A percentile compares a stretch with the other conserved stretches of the same genome.
phyloP scores from a whole-genome alignment of 2,113 vertebrate species.

The Pipa parva region DNA sequence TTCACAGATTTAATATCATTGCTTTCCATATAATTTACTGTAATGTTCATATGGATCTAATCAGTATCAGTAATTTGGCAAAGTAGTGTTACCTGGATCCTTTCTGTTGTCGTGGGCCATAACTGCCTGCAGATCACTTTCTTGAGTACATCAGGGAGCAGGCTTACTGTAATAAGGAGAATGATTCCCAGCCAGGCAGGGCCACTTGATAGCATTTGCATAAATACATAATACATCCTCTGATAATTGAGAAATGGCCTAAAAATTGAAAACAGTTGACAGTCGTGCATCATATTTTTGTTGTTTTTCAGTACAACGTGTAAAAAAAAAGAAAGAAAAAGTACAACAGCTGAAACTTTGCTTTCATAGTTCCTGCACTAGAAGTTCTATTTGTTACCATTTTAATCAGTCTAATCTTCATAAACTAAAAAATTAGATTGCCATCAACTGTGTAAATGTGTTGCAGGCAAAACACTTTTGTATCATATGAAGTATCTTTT shows the following conservation, averaged over 20 bases:
- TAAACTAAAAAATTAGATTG: no score
- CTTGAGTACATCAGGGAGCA: conserved; percentile 91
- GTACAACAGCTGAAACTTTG: not conserved
- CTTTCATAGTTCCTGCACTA: not conserved
- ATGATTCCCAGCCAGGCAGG: conserved; percentile 92
- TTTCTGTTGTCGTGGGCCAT: conserved; percentile 90
- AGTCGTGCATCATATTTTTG: no score
- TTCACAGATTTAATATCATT: no score
- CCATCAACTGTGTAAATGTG: no score
- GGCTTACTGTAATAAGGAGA: conserved; percentile 82
- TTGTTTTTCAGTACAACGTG: accelerated
- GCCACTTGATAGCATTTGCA: conserved; percentile 93
- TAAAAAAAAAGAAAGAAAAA: conserved; percentile 18
- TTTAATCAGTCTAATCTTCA: no score
- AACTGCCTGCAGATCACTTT: conserved; percentile 85
- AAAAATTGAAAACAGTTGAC: no score
- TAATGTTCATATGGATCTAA: no score
- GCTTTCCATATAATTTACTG: no score
- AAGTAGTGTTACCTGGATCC: conserved; percentile 75
- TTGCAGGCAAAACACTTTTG: no score
- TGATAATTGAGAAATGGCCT: conserved; percentile 98
- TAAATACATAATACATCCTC: conserved; percentile 97
- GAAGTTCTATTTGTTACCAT: no score
- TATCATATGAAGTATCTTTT: no score
- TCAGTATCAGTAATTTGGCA: no score